Base-by-base conservation (phyloP, 2,888 invertebrate species). In the Xanthorhoe spadicearia region DNA sequence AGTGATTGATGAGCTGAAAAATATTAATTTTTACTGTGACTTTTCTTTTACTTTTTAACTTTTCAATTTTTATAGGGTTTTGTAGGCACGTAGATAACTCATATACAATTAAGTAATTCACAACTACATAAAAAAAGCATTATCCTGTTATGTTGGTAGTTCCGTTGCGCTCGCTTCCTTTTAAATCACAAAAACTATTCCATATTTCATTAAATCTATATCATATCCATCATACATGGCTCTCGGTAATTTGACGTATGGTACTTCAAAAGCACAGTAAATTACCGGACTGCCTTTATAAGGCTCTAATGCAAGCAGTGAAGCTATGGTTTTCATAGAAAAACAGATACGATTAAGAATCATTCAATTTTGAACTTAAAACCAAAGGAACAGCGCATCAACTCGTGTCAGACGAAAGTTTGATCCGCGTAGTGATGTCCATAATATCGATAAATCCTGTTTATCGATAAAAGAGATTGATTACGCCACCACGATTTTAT, bases 221-320 rank as follows among this genome's bases (percentile, higher is more conserved):
- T 50, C 50, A 43, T 13, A 52, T 62, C 56, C 38, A 61, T 28
- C 52, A 61, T 48, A 60, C 53, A 62, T 48, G 61, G 56, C 46
- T 56, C 48, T 46, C 18, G 18, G 61, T 58, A 48, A 66, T 66
- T 66, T 54, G 66, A 54, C 49, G 64, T 35, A 43, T 49, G 17
- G 58, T 58, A 58, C 56, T 58, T 46, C 49, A 43, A 32, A 18
- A 19, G 18, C 60, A 56, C 60, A 52, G 23, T 55, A 73, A 74
- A 76, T 76, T 77, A 77, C 74, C 70, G 18, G 63, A 67, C 38
- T 70, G 52, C 85, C 89, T 85, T 78, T 85, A 82, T 83, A 83
- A 85, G 82, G 83, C 83, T 79, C 81, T 85, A 84, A 88, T 85
- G 83, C 74, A 78, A 73, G 86, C 85, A 85, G 88, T 85, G 87